Conservation (phyloP, 2,888 invertebrate genomes). For the Prosopocoilus inquinatus region DNA sequence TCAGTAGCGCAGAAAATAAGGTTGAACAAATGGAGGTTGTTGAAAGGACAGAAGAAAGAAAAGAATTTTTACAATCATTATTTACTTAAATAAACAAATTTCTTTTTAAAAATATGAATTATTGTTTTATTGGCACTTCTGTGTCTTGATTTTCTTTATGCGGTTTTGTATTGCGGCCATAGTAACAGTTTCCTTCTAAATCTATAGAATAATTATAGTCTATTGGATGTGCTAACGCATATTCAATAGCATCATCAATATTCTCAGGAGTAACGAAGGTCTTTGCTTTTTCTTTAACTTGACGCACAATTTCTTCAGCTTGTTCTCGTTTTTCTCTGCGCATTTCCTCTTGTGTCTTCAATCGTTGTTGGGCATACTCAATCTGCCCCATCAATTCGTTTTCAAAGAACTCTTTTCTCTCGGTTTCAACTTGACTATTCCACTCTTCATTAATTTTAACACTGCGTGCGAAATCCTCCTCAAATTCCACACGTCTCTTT, state of each 20-base stretch:
- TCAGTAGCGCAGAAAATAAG: constrained; percentile 16
- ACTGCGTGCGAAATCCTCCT: constrained; percentile 64
- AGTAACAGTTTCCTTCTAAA: constrained; percentile 61
- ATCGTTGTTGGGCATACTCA: constrained; percentile 51
- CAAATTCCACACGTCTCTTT: constrained; percentile 52
- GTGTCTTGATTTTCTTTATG: constrained; percentile 23
- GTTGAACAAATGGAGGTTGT: constrained; percentile 11
- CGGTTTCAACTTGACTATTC: constrained; percentile 63
- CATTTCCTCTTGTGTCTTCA: constrained; percentile 45
- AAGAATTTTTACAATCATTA: constrained; percentile 44
- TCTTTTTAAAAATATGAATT: constrained; percentile 19
- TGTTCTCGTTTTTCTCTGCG: constrained; percentile 47
- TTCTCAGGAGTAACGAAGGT: constrained; percentile 74
- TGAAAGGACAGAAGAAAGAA: constrained; percentile 31
- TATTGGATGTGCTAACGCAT: constrained; percentile 66
- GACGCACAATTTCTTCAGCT: constrained; percentile 55
- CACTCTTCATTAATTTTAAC: constrained; percentile 65
- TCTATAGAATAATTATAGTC: constrained; percentile 82
- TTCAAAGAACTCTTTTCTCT: constrained; percentile 59
- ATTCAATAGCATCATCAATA: constrained; percentile 77
- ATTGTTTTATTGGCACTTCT: constrained; percentile 35
- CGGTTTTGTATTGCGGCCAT: constrained; percentile 41
- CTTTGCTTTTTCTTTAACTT: constrained; percentile 58
- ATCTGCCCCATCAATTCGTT: constrained; percentile 53
- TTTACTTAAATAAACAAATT: constrained; percentile 34